phyloP scores from a whole-genome alignment of 2,113 vertebrate genomes.

The Osmerus mordax region DNA sequence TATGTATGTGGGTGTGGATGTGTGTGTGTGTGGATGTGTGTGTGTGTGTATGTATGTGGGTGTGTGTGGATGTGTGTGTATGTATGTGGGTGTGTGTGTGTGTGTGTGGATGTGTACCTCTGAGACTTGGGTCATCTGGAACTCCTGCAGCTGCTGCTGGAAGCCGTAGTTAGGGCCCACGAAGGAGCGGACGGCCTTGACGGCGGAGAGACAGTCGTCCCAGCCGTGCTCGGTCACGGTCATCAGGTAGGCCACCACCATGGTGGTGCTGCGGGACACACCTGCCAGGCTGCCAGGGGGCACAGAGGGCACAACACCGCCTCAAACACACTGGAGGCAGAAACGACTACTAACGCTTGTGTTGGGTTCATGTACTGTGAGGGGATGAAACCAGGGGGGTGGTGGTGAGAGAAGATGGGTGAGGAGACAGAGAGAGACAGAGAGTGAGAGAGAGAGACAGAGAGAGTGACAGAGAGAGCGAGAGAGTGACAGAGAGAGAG shows the following conservation, averaged over 20 bases:
- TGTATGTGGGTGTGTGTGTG: no score
- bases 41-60: no score
- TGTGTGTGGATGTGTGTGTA: no score
- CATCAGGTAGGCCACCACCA: conserved; percentile 90
- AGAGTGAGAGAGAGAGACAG: no score
- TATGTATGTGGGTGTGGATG: no score
- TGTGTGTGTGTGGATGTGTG: no score
- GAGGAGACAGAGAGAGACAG: not conserved
- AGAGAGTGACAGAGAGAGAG: no score
- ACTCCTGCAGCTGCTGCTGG: conserved; percentile 86
- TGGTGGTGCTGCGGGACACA: conserved; percentile 85
- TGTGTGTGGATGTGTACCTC: conserved; percentile 73
- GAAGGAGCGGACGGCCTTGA: conserved; percentile 78
- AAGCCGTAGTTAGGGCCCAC: conserved; percentile 84
- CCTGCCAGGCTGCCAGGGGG: conserved; percentile 77
- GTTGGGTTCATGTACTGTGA: no score
- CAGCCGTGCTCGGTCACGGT: conserved; percentile 81
- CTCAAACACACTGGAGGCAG: no score
- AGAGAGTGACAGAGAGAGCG: no score
- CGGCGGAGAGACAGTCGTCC: conserved; percentile 80
- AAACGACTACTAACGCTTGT: no score
- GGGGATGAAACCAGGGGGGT: no score
- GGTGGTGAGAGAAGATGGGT: not conserved
- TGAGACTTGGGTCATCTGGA: conserved; percentile 72
- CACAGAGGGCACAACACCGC: not conserved